Evolutionary conservation across 2,888 invertebrate species (phyloP), one percentile per base, ranked within the genome.

Genomic region (Flabesymbios commensalis): DNA sequence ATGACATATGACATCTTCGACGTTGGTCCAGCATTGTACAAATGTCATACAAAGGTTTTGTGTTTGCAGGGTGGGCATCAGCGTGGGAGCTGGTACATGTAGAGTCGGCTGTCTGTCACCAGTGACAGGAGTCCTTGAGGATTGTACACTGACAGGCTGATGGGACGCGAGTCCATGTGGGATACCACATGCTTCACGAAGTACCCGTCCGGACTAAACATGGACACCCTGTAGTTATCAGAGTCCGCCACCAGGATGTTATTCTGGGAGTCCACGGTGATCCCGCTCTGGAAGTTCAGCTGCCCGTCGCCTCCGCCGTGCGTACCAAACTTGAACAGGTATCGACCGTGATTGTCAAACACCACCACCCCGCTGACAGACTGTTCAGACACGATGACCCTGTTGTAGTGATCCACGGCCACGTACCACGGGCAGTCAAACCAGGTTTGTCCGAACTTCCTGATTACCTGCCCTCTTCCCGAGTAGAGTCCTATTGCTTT

Each of bases 381-480:
- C 10, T 24, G 32, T 22, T 53, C 53, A 14, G 53, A 36, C 7
- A 53, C 53, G 39, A 53, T 7, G 36, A 53, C 19, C n/a, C 53
- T 7, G 24, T 53, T 36, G 19, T 22, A n/a, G 7, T 17, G n/a
- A 24, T 53, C 53, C 36, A 53, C 53, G n/a, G 36, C 53, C 14
- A 53, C 36, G 22, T 53, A 53, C 53, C 53, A 53, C 5, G 53
- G 53, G 36, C 53, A 53, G 7, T 53, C 53, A 7, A 53, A 36
- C 14, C 5, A 7, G 5, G n/a, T 36, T 7, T 5, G 7, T 32
- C 53, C 53, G 36, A 53, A 53, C 14, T 36, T 10, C 32, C 53
- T 10, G 19, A 53, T 7, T 19, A 53, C 4, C 53, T 53, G 32
- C 7, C 53, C 53, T n/a, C 36, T 14, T 10, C 14, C 36, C 7